Evolutionary conservation across 2,113 vertebrate species (phyloP).

Genomic region (Campylomormyrus tamandua): DNA sequence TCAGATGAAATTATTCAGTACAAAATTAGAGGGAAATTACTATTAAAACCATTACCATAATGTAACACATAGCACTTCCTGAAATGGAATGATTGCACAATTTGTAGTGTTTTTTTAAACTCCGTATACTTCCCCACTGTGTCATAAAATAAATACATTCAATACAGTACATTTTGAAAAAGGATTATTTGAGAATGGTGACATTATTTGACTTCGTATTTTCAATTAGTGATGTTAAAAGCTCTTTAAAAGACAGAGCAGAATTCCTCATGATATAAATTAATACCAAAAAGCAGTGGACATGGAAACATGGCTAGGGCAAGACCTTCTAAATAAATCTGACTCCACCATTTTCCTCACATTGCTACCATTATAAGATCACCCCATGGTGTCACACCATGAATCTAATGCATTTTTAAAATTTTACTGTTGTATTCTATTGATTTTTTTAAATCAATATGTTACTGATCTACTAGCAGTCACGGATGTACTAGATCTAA

Average conservation of each 20-base stretch:
- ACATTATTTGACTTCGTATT: neutral
- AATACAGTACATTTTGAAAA: neutral
- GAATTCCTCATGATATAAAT: neutral
- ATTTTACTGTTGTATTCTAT: neutral
- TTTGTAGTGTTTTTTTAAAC: neutral
- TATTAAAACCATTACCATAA: neutral
- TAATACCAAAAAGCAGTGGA: neutral
- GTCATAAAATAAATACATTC: neutral
- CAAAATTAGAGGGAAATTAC: neutral
- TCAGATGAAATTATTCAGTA: neutral
- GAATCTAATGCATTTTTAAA: neutral
- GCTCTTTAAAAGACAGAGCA: neutral
- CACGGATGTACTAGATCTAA: neutral
- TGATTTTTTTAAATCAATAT: neutral
- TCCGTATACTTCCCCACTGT: neutral
- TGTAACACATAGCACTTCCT: neutral
- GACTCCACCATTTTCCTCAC: neutral
- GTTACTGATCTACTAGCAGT: neutral
- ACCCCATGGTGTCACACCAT: neutral
- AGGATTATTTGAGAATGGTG: neutral
- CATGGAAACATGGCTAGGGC: neutral
- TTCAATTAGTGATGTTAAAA: neutral
- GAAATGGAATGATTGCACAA: neutral
- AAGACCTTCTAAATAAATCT: neutral
- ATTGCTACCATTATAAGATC: neutral